Percentiles rank a stretch among this genome's conserved stretches.
Conservation (phyloP, 2,113 vertebrate species). For the Sisor rabdophorus region DNA sequence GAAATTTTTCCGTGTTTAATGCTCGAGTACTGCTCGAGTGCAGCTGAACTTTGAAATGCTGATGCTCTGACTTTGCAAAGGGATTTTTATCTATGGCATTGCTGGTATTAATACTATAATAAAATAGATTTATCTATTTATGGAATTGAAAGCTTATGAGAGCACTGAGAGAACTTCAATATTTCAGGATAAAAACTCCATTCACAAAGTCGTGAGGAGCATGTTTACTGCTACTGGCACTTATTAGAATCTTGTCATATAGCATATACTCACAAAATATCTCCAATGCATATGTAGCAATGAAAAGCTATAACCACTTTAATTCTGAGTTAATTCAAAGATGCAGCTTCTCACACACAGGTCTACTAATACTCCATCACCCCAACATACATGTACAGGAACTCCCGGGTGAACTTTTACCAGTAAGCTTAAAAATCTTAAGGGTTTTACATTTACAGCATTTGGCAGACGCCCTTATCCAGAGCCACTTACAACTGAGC, state of each 20-base stretch:
- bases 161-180: not conserved
- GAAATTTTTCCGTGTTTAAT: not conserved
- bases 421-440: not conserved
- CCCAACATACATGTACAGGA: not conserved
- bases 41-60: not conserved
- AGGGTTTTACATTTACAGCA: too few species aligned
- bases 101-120: not conserved
- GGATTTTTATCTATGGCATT: not conserved
- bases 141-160: not conserved
- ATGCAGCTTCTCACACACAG: slow-evolving; percentile 22
- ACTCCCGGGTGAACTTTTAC: not conserved
- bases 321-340: slow-evolving; percentile 27
- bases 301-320: slow-evolving; percentile 14
- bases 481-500: too few species aligned
- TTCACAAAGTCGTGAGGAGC: not conserved
- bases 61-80: not conserved
- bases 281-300: slow-evolving; percentile 26
- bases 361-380: not conserved
- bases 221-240: not conserved
- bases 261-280: not conserved
- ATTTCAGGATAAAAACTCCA: not conserved
- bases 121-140: not conserved
- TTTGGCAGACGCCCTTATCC: too few species aligned
- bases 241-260: slow-evolving; percentile 2
- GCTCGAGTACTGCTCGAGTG: not conserved